Evolutionary conservation across 2,888 invertebrate species (phyloP).

Genomic region (Zygothrica quintamaculata): DNA sequence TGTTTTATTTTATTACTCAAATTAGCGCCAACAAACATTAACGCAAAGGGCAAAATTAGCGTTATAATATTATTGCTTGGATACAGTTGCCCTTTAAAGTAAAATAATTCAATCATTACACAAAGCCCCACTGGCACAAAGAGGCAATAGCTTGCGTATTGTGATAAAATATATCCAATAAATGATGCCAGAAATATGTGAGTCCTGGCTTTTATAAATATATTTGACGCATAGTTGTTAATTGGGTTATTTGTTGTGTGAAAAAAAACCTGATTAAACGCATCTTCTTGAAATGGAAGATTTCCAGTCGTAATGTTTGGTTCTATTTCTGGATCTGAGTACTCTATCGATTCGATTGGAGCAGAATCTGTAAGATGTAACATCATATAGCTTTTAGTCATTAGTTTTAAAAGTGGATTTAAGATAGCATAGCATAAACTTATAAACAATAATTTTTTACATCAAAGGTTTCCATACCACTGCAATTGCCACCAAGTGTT

Average conservation of each 20-base stretch:
- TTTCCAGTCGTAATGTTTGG: conserved; percentile 19
- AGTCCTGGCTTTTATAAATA: conserved; percentile 22
- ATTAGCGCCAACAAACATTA: conserved; percentile 31
- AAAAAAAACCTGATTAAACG: conserved; percentile 5
- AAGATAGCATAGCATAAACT: too few relatives aligned
- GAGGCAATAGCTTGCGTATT: conserved; percentile 27
- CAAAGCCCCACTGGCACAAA: conserved; percentile 48
- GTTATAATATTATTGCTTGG: conserved; percentile 25
- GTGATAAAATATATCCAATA: conserved; percentile 42
- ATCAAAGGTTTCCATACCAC: conserved; percentile 1
- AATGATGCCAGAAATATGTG: conserved; percentile 54
- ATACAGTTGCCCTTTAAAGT: conserved; percentile 23
- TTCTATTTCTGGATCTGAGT: conserved; percentile 59
- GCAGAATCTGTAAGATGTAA: conserved; percentile 28
- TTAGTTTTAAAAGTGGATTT: too few relatives aligned
- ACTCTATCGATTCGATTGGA: conserved; percentile 27
- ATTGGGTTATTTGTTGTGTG: background rate
- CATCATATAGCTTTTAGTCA: too few relatives aligned
- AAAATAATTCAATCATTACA: conserved; percentile 44
- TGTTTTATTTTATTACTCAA: conserved; percentile 32
- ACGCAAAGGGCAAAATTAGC: conserved; percentile 34
- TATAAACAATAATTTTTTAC: too few relatives aligned
- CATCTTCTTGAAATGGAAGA: conserved; percentile 13
- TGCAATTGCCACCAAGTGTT: background rate
- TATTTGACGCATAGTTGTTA: conserved; percentile 6